These are phyloP conservation scores for Pogonophryne albipinna DNA, from an alignment of 2,797 vertebrate species.

Conservation along the genomic window DNA sequence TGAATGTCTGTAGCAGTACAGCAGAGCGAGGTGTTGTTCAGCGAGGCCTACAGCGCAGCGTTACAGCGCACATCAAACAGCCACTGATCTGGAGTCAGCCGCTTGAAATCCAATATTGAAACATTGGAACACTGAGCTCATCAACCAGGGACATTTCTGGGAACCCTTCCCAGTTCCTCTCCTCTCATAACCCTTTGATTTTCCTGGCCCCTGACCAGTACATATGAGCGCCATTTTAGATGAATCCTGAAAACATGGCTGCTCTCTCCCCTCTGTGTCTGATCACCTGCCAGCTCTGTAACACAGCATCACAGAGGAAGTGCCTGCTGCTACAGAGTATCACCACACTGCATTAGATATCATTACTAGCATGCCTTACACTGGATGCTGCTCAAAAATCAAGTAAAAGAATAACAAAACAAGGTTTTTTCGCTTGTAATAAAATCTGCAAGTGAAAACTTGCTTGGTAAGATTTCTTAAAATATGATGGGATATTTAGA, in stretches of 20 bases:
- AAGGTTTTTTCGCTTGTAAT: too few species aligned
- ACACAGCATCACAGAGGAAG: constrained; percentile 48
- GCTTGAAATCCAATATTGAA: constrained; percentile 69
- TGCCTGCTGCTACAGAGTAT: constrained; percentile 43
- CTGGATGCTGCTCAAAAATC: too few species aligned
- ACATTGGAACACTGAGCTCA: constrained; percentile 63
- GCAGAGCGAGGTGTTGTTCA: constrained; percentile 70
- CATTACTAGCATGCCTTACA: constrained; percentile 24
- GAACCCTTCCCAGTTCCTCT: constrained; percentile 67
- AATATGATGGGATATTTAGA: too few species aligned
- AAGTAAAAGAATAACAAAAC: too few species aligned
- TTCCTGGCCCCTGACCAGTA: constrained; percentile 64
- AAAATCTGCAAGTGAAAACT: too few species aligned
- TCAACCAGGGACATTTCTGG: constrained; percentile 73
- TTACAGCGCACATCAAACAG: constrained; percentile 40
- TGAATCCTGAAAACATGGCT: constrained; percentile 64
- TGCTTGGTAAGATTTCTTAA: too few species aligned
- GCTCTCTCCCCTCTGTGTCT: constrained; percentile 45
- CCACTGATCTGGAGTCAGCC: constrained; percentile 72
- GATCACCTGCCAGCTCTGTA: constrained; percentile 65
- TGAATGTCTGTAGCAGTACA: constrained; percentile 73
- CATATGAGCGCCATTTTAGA: constrained; percentile 64
- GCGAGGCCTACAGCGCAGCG: constrained; percentile 44
- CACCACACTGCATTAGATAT: constrained; percentile 36
- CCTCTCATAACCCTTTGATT: constrained; percentile 63